phyloP scores from a whole-genome alignment of 2,888 invertebrate genomes.

The Rosalia funebris region DNA sequence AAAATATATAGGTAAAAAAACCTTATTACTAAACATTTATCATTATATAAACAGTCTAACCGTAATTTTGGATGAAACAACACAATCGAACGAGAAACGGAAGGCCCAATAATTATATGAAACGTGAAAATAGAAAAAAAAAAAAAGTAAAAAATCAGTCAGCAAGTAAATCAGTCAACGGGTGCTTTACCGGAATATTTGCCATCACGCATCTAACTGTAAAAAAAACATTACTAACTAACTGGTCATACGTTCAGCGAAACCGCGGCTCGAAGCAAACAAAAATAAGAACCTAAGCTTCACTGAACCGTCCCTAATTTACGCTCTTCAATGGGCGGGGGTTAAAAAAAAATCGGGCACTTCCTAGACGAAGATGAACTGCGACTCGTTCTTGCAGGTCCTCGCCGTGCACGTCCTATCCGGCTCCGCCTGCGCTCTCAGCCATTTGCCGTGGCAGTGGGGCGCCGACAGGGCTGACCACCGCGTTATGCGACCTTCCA shows the following conservation, averaged over 20 bases:
- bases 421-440: constrained; percentile 65
- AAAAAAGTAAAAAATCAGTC: not conserved
- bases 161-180: constrained; percentile 15
- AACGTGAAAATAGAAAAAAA: too few relatives aligned
- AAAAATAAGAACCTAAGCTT: not conserved
- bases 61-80: not conserved
- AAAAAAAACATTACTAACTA: not conserved
- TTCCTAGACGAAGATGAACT: constrained; percentile 60
- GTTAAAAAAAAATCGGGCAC: not conserved
- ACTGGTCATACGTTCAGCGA: not conserved
- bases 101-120: too few relatives aligned
- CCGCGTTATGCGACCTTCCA: constrained; percentile 77
- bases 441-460: constrained; percentile 91
- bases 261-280: not conserved
- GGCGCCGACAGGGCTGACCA: constrained; percentile 88
- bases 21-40: constrained; percentile 12
- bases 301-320: not conserved
- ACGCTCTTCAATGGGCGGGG: not conserved
- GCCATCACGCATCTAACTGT: not conserved
- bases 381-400: constrained; percentile 54
- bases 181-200: constrained; percentile 1
- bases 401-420: constrained; percentile 56
- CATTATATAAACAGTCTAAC: constrained; percentile 15
- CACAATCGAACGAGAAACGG: too few relatives aligned
- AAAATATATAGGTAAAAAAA: constrained; percentile 23